phyloP scores from a whole-genome alignment of 2,113 vertebrate species.

The Eulacestoma nigropectus region DNA sequence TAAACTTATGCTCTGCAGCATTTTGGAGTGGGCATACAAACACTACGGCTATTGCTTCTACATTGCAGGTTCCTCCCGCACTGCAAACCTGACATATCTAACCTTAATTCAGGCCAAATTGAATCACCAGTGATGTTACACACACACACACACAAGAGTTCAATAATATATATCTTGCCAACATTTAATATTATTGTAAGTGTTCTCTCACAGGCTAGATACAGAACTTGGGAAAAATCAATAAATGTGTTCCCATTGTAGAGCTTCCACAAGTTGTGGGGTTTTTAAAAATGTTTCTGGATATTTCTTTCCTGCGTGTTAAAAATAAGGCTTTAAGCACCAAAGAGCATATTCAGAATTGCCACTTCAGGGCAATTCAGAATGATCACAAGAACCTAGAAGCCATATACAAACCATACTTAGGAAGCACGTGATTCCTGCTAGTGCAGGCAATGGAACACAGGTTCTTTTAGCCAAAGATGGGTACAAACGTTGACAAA shows the following conservation, averaged over 20 bases:
- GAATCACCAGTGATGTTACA: not conserved
- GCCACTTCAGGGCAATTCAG: not conserved
- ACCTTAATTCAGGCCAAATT: not conserved
- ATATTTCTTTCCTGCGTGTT: not conserved
- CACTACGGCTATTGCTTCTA: not conserved
- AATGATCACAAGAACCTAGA: not conserved
- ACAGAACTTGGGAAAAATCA: not conserved
- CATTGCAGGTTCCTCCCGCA: not conserved
- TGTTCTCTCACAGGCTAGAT: not conserved
- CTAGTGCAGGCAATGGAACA: not conserved
- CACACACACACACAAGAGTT: not conserved
- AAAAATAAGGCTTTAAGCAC: not conserved
- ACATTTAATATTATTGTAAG: not conserved
- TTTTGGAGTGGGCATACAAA: not conserved
- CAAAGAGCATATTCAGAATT: not conserved
- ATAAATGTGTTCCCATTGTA: not conserved
- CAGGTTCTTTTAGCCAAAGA: not conserved
- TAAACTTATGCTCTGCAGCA: not conserved
- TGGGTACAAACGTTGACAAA: not conserved
- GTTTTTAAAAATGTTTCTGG: not conserved
- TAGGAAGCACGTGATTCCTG: not conserved
- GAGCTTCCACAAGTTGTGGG: not conserved
- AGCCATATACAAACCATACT: not conserved
- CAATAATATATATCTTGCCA: not conserved
- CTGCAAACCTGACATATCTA: not conserved